Conservation (phyloP, 2,797 vertebrate genomes). For the Furcifer pardalis region DNA sequence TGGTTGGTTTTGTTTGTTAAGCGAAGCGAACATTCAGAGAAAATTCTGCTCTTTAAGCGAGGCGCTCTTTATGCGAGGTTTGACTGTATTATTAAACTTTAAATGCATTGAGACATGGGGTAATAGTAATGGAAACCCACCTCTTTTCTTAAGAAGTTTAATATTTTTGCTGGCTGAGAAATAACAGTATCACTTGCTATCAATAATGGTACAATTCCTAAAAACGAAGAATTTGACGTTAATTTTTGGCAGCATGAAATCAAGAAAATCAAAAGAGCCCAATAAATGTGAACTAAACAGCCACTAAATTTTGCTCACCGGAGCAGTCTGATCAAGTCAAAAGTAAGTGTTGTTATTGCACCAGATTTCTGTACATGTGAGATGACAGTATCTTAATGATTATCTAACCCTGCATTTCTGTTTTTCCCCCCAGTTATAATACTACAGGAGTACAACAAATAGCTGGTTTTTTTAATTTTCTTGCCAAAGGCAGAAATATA, state of each 20-base stretch:
- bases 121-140: slow-evolving; percentile 66
- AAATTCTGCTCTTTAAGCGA: too few species aligned
- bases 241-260: background rate
- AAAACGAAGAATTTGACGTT: slow-evolving; percentile 36
- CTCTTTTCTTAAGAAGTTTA: slow-evolving; percentile 92
- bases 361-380: background rate
- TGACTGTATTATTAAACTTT: background rate
- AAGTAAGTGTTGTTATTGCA: background rate
- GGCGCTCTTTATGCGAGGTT: too few species aligned
- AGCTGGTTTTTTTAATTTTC: background rate
- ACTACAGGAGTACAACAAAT: background rate
- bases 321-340: background rate
- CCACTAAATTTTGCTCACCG: background rate
- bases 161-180: slow-evolving; percentile 90
- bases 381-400: background rate
- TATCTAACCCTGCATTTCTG: background rate
- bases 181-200: slow-evolving; percentile 81
- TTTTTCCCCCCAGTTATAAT: background rate
- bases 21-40: too few species aligned
- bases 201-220: slow-evolving; percentile 89
- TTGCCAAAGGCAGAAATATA: background rate
- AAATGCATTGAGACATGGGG: background rate
- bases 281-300: background rate
- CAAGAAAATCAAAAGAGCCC: slow-evolving; percentile 28
- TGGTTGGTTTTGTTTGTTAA: too few species aligned